Evolutionary conservation across 2,888 invertebrate genomes (phyloP).

Genomic region (Cephus runcator): DNA sequence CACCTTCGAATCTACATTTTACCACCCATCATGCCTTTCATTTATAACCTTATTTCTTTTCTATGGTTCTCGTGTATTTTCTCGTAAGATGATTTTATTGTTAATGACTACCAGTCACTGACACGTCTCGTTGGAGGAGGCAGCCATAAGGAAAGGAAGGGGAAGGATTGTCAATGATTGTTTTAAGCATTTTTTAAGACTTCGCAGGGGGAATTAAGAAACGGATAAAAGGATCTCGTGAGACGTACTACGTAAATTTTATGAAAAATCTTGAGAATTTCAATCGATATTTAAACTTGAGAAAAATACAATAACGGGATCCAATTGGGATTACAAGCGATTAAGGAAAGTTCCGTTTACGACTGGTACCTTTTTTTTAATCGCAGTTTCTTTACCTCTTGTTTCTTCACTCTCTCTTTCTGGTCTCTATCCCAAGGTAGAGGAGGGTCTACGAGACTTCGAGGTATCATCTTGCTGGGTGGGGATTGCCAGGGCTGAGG

Average conservation of each 20-base stretch:
- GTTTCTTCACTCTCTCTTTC: conserved; percentile 13
- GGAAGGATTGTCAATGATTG: not conserved
- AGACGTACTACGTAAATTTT: not conserved
- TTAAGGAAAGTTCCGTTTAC: not conserved
- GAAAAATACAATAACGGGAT: not conserved
- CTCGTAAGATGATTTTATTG: not conserved
- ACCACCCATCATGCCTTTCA: not conserved
- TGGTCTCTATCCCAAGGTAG: not conserved
- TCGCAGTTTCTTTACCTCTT: conserved; percentile 7
- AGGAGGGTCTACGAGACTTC: not conserved
- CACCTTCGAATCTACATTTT: not conserved
- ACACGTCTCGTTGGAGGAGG: no score
- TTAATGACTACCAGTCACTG: not conserved
- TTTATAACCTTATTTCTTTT: not conserved
- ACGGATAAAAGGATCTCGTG: no score
- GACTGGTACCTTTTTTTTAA: not conserved
- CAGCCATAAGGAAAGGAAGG: no score
- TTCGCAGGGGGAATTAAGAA: not conserved
- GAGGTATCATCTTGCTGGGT: conserved; percentile 6
- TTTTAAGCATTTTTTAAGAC: not conserved
- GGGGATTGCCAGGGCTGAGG: conserved; percentile 26
- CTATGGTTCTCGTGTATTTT: not conserved
- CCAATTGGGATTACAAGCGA: not conserved
- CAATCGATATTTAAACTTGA: not conserved
- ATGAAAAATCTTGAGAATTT: not conserved